Base-by-base conservation (phyloP, 2,888 invertebrate species). In the Rotaria sp. region DNA sequence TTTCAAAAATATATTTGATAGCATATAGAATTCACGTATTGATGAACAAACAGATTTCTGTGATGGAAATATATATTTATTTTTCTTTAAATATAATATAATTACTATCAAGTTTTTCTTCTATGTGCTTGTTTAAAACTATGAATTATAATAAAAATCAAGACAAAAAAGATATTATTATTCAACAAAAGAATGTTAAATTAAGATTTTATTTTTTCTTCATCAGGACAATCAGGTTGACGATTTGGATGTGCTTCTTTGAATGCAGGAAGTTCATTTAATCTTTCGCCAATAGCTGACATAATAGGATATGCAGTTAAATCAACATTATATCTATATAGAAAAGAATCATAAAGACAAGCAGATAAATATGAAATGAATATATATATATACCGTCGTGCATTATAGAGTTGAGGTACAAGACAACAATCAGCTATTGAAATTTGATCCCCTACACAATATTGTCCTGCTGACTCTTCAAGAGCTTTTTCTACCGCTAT, bases 391-490 rank as follows among this genome's bases (percentile, higher is more conserved):
- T 30, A 95, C 95, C 96, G 94, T 91, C 95, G 93, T 52, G 97
- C 97, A 92, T 96, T 96, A 91, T 95, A 96, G 86, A 97, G 94
- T 92, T 98, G 97, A 84, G 97, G 97, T 85, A 97, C 95, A 87
- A 98, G 92, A 90, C 96, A 97, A 89, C 96, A 95, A 91, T 98
- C 98, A 10, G 97, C 97, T 90, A 97, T 92, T 0, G 96, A 95
- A 87, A 98, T 94, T 88, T 95, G 94, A 91, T 98, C 96, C 0
- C 97, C 97, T 7, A 96, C 95, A 90, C 95, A 96, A 90, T 95
- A 97, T 90, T 89, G 90, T 5, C 92, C 92, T 85, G 96, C 95
- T 85, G 94, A 94, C 5, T 80, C 80, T 80, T 80, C 45, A 13
- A 80, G 45, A 13, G 11, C 80, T 80, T 80, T 80, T 80, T 80